Evolutionary conservation across 92 coral and sea anemone genomes (phyloP), one percentile per base, ranked within the genome.

Genomic region (Pocillopora grandis): DNA sequence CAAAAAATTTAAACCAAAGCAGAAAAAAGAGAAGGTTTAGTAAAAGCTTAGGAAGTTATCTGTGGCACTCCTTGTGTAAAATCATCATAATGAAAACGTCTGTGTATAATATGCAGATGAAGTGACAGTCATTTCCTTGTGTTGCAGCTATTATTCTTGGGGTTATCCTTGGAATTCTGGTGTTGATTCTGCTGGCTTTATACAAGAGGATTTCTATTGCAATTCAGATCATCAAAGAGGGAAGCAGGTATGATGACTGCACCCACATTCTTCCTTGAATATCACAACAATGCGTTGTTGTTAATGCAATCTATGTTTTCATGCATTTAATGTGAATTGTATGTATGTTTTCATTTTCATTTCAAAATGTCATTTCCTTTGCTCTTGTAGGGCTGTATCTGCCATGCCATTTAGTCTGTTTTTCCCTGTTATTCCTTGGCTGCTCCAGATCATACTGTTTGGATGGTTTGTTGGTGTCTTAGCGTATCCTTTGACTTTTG

Each of bases 351-450:
- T 70, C 12, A 14, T 66, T 66, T 66, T 66, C 52, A 42, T 42
- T 42, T 42, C 27, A 19, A 62, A 61, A 33, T 1, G 12, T 64
- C 15, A 57, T 17, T 20, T 48, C 80, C 66, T 68, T 35, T 21
- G 23, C 60, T 27, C 12, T 8, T 78, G 0, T 80, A 96, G 99
- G 82, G 99, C 99, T 52, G 89, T 96, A 62, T 90, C 98, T 65
- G 83, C 92, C 75, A 90, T 96, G 91, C 92, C 95, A 63, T 96
- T 95, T 80, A 74, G 96, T 8, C 83, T 96, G 84, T 96, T 96
- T 95, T 96, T 96, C 84, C 99, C 99, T 4, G 66, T 96, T 72
- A 80, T 96, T 49, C 99, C 99, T 1, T 96, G 99, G 99, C 55
- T 96, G 31, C 83, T 96, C 27, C 99, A 96, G 75, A 83, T 96